phyloP scores from a whole-genome alignment of 2,797 vertebrate species.

The Oreochromis mossambicus region DNA sequence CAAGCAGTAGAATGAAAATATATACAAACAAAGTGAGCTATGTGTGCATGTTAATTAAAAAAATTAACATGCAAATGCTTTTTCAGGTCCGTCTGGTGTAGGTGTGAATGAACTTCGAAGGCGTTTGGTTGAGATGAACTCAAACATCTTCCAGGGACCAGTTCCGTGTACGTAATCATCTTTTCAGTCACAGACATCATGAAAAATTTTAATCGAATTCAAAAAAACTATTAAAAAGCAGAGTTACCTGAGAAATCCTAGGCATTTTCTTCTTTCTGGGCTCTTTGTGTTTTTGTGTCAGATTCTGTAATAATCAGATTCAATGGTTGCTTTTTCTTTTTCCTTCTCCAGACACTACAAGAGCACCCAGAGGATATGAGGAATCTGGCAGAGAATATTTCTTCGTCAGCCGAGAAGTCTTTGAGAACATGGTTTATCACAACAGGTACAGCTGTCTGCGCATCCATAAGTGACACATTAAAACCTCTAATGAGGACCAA shows the following conservation, averaged over 20 bases:
- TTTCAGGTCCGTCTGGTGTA: conserved; percentile 87
- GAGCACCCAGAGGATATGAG: conserved; percentile 86
- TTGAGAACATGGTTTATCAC: conserved; percentile 88
- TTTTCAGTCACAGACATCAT: neutral
- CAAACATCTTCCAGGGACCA: conserved; percentile 82
- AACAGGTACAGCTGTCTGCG: conserved; percentile 76
- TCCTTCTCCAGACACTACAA: conserved; percentile 83
- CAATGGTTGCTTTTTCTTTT: neutral
- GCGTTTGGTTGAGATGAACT: conserved; percentile 84
- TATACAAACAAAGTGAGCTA: neutral
- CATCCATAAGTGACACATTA: neutral
- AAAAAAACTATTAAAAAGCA: neutral
- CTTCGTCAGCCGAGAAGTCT: conserved; percentile 86
- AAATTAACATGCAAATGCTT: neutral
- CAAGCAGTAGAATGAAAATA: neutral
- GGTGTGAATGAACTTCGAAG: conserved; percentile 92
- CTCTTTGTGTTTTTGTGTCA: neutral
- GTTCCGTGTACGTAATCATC: conserved; percentile 82
- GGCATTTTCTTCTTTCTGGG: neutral
- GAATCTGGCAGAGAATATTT: conserved; percentile 90
- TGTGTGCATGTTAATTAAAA: neutral
- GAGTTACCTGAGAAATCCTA: neutral
- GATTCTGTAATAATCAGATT: neutral
- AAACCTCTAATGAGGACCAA: neutral
- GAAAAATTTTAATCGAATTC: neutral